A percentile compares a stretch with the other conserved stretches of the same genome.
Conservation (phyloP, 2,113 vertebrate genomes). For the Hippocampus zosterae region DNA sequence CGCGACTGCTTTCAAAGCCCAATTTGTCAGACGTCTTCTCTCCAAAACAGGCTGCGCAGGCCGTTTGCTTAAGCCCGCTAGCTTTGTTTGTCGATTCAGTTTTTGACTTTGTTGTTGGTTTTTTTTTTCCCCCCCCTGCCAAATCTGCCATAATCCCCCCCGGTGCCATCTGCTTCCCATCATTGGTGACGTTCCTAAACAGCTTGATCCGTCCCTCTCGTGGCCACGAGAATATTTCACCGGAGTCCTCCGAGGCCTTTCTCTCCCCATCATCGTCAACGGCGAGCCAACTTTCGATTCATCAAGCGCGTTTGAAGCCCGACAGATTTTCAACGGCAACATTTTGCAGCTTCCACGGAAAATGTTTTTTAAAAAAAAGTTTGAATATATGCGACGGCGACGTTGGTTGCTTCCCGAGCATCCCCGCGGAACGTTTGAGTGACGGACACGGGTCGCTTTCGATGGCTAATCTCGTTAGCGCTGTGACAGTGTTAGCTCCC, state of each 20-base stretch:
- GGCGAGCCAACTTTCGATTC: not conserved
- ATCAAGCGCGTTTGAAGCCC: not conserved
- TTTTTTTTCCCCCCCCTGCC: not conserved
- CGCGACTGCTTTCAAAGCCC: not conserved
- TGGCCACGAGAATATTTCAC: constrained; percentile 1
- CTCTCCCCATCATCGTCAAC: not conserved
- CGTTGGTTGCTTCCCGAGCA: not conserved
- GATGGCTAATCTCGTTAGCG: not conserved
- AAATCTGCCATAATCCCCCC: constrained; percentile 11
- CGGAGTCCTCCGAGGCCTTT: not conserved
- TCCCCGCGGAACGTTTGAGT: not conserved
- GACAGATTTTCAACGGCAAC: not conserved
- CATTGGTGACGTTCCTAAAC: constrained; percentile 1
- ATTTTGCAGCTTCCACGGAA: not conserved
- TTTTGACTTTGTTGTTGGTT: not conserved
- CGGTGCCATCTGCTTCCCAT: constrained; percentile 2
- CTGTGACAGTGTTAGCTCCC: not conserved
- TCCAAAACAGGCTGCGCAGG: not conserved
- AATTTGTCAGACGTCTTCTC: not conserved
- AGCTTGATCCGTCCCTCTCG: constrained; percentile 5
- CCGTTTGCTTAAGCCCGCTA: not conserved
- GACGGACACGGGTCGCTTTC: not conserved
- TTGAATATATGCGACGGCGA: not conserved
- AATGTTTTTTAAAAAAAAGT: not conserved
- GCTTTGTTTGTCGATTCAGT: not conserved